Evolutionary conservation across 1,140 invertebrate genomes (phyloP).

Genomic region (Lineus longissimus): DNA sequence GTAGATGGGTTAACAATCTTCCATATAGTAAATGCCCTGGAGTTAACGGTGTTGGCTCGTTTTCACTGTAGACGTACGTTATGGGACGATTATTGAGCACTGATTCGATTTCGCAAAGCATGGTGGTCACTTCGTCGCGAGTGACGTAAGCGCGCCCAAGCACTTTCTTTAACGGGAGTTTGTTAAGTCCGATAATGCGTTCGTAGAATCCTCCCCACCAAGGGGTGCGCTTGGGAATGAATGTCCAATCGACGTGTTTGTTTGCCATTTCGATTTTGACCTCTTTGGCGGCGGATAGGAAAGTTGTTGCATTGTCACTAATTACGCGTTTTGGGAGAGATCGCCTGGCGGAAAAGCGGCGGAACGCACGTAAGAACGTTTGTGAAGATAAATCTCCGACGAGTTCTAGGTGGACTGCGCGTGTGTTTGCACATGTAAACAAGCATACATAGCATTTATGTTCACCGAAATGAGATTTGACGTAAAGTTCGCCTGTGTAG

Average conservation of each 20-base stretch:
- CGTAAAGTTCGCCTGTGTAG: background rate
- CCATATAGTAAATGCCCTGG: background rate
- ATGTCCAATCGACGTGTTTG: background rate
- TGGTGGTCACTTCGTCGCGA: background rate
- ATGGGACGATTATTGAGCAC: background rate
- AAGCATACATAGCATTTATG: background rate
- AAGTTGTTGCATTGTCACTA: background rate
- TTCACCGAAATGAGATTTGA: background rate
- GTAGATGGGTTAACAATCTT: background rate
- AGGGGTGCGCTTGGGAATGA: conserved; percentile 3
- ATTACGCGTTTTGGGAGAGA: background rate
- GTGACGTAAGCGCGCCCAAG: background rate
- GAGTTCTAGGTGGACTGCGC: background rate
- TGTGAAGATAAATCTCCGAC: background rate
- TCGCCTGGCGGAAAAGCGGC: background rate
- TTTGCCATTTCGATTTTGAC: background rate
- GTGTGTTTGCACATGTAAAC: background rate
- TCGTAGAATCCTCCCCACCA: conserved; percentile 5
- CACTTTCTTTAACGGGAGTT: background rate
- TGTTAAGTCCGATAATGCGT: background rate
- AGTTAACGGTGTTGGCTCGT: background rate
- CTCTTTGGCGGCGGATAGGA: background rate
- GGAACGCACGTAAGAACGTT: background rate
- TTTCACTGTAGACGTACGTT: background rate
- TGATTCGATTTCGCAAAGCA: background rate